Conservation (phyloP, 2,797 vertebrate species). For the Carapus acus region DNA sequence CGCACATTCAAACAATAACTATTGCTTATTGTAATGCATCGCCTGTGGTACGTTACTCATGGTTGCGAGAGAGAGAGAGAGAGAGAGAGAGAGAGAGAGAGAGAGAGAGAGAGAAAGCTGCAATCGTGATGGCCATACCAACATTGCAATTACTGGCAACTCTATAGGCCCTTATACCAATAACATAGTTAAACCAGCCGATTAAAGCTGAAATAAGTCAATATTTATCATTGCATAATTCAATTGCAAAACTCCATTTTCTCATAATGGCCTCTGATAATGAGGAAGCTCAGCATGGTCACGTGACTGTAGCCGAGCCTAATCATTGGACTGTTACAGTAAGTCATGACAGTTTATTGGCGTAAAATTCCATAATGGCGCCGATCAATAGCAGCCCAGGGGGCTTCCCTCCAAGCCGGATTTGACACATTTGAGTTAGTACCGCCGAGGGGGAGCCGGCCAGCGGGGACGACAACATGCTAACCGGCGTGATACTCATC, state of each 20-base stretch:
- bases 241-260: conserved; percentile 73
- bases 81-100: conserved; percentile 12
- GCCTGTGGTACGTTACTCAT: conserved; percentile 2
- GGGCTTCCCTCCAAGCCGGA: conserved; percentile 59
- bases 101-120: conserved; percentile 22
- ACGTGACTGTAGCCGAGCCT: conserved; percentile 55
- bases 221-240: conserved; percentile 71
- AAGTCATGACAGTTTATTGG: conserved; percentile 73
- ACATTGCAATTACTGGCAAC: conserved; percentile 58
- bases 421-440: conserved; percentile 72
- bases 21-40: not conserved
- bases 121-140: conserved; percentile 44
- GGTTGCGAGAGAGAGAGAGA: not conserved
- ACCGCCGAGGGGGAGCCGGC: conserved; percentile 42
- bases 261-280: conserved; percentile 75
- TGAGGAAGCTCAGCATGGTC: conserved; percentile 66
- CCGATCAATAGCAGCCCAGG: conserved; percentile 66
- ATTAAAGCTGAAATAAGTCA: conserved; percentile 66
- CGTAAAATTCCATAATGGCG: conserved; percentile 71
- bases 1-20: conserved; percentile 1
- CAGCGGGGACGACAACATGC: conserved; percentile 32
- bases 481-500: conserved; percentile 44
- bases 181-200: conserved; percentile 53
- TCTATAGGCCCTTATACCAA: conserved; percentile 57
- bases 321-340: conserved; percentile 76